A percentile compares a stretch with the other conserved stretches of the same genome.
Evolutionary conservation across 2,113 vertebrate genomes (phyloP).

Genomic region (Pomatostomus ruficeps): DNA sequence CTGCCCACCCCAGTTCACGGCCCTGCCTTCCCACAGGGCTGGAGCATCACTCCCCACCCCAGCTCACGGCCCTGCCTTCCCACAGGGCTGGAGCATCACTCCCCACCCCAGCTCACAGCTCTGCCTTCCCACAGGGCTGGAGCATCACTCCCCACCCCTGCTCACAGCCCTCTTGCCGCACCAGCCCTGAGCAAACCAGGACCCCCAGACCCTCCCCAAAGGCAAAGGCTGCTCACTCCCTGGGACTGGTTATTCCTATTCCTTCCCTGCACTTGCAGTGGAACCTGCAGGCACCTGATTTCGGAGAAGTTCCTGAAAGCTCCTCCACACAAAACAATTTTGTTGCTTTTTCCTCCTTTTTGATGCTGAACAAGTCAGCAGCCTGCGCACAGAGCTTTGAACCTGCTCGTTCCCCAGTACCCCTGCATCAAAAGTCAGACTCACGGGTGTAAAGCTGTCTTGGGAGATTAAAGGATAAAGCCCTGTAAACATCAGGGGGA

Average conservation of each 20-base stretch:
- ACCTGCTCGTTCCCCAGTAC: background rate
- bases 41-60: background rate
- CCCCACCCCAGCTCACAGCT: background rate
- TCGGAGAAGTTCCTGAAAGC: background rate
- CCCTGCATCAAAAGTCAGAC: background rate
- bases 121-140: background rate
- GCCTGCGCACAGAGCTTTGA: background rate
- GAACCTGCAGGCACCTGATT: background rate
- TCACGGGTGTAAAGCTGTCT: background rate
- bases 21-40: background rate
- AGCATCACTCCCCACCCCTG: rapidly evolving
- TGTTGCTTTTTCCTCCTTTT: background rate
- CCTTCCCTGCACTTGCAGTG: background rate
- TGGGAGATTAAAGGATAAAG: background rate
- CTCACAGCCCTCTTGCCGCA: background rate
- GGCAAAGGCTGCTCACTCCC: background rate
- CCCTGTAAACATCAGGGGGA: background rate
- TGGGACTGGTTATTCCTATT: background rate
- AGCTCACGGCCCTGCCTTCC: background rate
- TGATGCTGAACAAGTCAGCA: background rate
- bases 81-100: background rate
- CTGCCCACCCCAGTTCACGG: background rate
- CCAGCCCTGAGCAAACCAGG: background rate
- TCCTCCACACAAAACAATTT: background rate
- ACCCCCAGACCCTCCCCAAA: background rate